Conservation (phyloP, 2,888 invertebrate genomes). For the Polymixis lichenea region DNA sequence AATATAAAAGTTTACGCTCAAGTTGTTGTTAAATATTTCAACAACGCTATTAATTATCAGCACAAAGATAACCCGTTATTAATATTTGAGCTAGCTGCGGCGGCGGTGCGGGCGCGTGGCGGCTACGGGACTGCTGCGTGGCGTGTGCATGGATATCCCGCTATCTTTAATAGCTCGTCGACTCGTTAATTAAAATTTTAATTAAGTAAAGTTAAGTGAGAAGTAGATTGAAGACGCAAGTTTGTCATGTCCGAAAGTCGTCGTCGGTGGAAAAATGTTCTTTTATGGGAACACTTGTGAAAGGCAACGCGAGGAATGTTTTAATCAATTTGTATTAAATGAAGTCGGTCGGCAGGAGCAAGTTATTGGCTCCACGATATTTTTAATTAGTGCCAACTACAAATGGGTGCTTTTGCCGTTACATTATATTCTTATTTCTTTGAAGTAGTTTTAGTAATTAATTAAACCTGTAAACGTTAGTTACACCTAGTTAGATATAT, state of each 20-base stretch:
- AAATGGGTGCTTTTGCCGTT: slow-evolving; percentile 4
- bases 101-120: slow-evolving; percentile 22
- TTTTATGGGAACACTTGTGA: slow-evolving; percentile 33
- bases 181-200: slow-evolving; percentile 61
- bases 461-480: slow-evolving; percentile 3
- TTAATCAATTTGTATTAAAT: slow-evolving; percentile 53
- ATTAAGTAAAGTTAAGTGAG: slow-evolving; percentile 55
- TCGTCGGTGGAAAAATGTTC: slow-evolving; percentile 30
- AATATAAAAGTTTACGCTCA: slow-evolving; percentile 46
- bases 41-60: slow-evolving; percentile 75
- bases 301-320: slow-evolving; percentile 43
- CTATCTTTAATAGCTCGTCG: slow-evolving; percentile 50
- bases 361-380: slow-evolving; percentile 33
- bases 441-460: slow-evolving; percentile 35
- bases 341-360: slow-evolving; percentile 9
- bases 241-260: slow-evolving; percentile 53
- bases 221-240: slow-evolving; percentile 50
- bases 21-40: slow-evolving; percentile 71
- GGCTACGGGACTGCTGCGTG: slow-evolving; percentile 36
- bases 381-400: slow-evolving; percentile 40
- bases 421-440: slow-evolving; percentile 26
- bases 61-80: slow-evolving; percentile 76
- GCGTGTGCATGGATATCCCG: slow-evolving; percentile 31
- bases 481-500: neutral
- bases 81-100: slow-evolving; percentile 70